Base-by-base conservation (phyloP, 2,113 vertebrate genomes). In the Neopipo cinnamomea region DNA sequence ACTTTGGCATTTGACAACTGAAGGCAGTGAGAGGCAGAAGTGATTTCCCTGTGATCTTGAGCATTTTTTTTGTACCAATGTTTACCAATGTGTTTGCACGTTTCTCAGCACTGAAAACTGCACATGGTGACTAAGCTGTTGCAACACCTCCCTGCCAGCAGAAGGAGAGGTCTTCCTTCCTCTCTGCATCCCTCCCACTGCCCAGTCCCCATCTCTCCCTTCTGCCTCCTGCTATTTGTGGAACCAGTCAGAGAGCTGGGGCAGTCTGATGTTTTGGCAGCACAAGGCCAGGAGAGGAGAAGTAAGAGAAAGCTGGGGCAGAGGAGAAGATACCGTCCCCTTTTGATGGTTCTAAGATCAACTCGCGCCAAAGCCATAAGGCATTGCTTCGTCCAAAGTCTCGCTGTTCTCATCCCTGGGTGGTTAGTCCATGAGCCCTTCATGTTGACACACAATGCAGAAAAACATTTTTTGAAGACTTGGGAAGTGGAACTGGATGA, bases 141-240 rank as follows among this genome's bases (percentile, higher is more conserved):
- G 41, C 86, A 91, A 52, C 73, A 93, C 20, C 14, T 55, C 68
- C 15, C 37, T 39, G n/a, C 9, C 41, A 44, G 65, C 59, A 68
- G 56, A 50, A 91, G 52, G 11, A 76, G 35, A 88, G 31, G 8
- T 35, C 24, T 93, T 95, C 77, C 70, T 96, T 95, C 93, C 70
- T 70, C 56, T 53, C 46, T 1, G 0, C 3, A 0, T 11, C 31
- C 18, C 8, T 84, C 33, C 3, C 14, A 10, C 46, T 27, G 21
- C 80, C 22, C 9, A 2, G 11, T 53, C n/a, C 17, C 14, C 58
- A 68, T 31, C 12, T 66, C 17, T 82, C 42, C 33, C 8, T 74
- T 68, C 35, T 59, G 37, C 27, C 3, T 0, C 1, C 21, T 33
- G 44, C 41, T 80, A 14, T 41, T 44, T 47, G 16, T 2, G 15